Base-by-base conservation (phyloP, 2,113 vertebrate species). In the Spizaetus ornatus region DNA sequence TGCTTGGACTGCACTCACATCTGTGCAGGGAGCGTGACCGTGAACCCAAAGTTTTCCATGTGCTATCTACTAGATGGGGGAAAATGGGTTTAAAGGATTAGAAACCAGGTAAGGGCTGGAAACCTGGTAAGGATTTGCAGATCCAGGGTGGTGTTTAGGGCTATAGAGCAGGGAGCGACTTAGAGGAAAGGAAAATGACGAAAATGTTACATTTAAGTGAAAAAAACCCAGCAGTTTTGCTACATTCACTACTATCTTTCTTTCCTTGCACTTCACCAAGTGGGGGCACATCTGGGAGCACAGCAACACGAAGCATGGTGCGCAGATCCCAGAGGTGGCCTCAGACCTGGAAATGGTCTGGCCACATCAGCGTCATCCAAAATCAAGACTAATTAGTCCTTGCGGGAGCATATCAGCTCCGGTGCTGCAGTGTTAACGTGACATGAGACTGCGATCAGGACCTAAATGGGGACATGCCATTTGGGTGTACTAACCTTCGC, bases 1-100 rank as follows among this genome's bases (percentile, higher is more conserved):
- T 95, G 91, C 86, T 95, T 96, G 93, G 86, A 94, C 81, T 91
- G 61, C 73, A 22, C 78, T 89, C 70, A 87, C 42, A 90, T 90
- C 90, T 42, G 2, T 31, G 66, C 7, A 6, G 73, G 66, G 73
- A 93, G 56, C 38, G 7, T 82, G 88, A 93, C 72, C 16, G 0
- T 88, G 93, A 87, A 55, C 73, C 53, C 71, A 4, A 76, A 76
- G 86, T 69, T 96, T 93, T 89, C 86, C 88, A 66, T 38, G 83
- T 89, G 78, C 70, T 93, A 82, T 93, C 92, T 94, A 17, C 65
- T 92, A n/a, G 40, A 52, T 77, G 83, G 29, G 40, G 43, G 2
- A 38, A 95, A 93, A 82, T 25, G 26, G 25, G 25, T 65, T 93
- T 88, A 86, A 82, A 52, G 34, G 36, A 82, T 85, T 79, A 89